A percentile compares a stretch with the other conserved stretches of the same genome.
Evolutionary conservation across 2,888 invertebrate species (phyloP).

Genomic region (Ectemnius continuus): DNA sequence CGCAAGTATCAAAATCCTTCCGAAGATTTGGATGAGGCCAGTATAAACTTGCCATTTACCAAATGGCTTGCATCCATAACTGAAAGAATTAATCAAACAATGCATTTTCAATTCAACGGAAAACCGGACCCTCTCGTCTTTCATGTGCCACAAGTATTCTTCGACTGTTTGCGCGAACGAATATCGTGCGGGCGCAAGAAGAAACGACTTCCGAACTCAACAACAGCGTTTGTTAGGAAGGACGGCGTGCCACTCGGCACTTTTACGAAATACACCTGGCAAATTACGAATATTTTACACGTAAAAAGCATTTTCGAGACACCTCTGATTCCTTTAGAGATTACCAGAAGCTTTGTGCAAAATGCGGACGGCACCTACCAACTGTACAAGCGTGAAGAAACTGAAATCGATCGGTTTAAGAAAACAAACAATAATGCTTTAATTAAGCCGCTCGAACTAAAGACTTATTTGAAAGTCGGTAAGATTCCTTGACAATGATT

Average conservation of each 20-base stretch:
- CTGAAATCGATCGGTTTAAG: slow-evolving; percentile 74
- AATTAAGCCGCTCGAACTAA: slow-evolving; percentile 81
- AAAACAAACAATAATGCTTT: slow-evolving; percentile 76
- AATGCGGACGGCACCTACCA: slow-evolving; percentile 82
- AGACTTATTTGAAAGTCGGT: slow-evolving; percentile 84
- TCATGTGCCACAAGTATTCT: slow-evolving; percentile 85
- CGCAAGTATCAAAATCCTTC: slow-evolving; percentile 70
- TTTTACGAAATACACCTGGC: slow-evolving; percentile 86
- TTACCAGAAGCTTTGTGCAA: slow-evolving; percentile 83
- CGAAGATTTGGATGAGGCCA: slow-evolving; percentile 72
- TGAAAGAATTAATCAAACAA: slow-evolving; percentile 86
- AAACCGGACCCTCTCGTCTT: slow-evolving; percentile 84
- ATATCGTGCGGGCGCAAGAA: slow-evolving; percentile 83
- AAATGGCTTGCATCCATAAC: slow-evolving; percentile 88
- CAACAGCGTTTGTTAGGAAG: slow-evolving; percentile 81
- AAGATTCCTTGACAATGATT: slow-evolving; percentile 61
- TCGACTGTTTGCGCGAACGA: slow-evolving; percentile 85
- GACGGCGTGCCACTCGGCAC: slow-evolving; percentile 83
- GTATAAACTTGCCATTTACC: slow-evolving; percentile 80
- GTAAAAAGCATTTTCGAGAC: slow-evolving; percentile 88
- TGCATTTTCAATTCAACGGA: slow-evolving; percentile 85
- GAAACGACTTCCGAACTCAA: slow-evolving; percentile 83
- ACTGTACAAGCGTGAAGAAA: slow-evolving; percentile 76
- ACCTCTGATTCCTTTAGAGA: slow-evolving; percentile 81
- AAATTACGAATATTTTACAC: slow-evolving; percentile 85